These are phyloP conservation scores for Cuculus canorus DNA, from an alignment of 2,797 vertebrate genomes.

Conservation along the genomic window DNA sequence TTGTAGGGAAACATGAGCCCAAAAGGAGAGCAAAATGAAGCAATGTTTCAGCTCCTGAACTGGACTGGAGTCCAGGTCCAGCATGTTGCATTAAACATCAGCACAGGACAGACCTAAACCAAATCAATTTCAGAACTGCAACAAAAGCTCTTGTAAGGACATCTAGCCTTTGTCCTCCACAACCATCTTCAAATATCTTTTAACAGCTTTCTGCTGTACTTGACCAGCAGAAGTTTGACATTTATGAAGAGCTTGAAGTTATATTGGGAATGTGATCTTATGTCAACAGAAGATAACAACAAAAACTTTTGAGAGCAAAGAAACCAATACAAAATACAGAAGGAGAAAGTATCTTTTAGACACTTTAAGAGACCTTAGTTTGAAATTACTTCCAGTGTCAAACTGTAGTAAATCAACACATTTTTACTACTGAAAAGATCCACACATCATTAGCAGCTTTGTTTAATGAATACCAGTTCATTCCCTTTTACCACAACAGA, in stretches of 20 bases:
- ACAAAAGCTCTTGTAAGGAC: fast-evolving
- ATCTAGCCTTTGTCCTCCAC: background rate
- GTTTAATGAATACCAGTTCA: background rate
- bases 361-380: background rate
- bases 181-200: background rate
- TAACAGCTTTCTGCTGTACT: background rate
- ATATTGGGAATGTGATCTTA: background rate
- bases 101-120: background rate
- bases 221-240: background rate
- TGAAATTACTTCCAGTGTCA: background rate
- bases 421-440: background rate
- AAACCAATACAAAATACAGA: background rate
- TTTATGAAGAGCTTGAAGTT: background rate
- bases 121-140: background rate
- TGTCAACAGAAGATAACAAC: background rate
- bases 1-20: background rate
- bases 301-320: background rate
- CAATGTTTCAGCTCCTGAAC: background rate
- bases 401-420: background rate
- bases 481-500: background rate
- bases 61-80: background rate
- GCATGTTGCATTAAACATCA: background rate
- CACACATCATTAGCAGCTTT: background rate
- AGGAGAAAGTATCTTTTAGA: background rate
- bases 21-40: background rate